These are phyloP conservation scores for Drosophila hamatofila DNA, from an alignment of 2,888 invertebrate genomes.

Conservation along the genomic window DNA sequence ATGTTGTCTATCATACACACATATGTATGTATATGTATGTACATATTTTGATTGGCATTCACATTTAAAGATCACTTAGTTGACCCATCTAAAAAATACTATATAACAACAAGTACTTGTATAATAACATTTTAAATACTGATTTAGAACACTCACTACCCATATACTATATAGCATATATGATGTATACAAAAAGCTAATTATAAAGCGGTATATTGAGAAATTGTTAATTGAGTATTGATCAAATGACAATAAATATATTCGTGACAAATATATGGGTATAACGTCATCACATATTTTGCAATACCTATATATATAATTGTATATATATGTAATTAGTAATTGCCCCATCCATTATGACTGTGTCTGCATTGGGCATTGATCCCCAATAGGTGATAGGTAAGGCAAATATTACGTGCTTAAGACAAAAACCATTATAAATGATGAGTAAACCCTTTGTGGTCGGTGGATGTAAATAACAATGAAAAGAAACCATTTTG, in stretches of 20 bases:
- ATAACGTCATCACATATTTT: slow-evolving; percentile 3
- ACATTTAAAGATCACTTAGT: neutral
- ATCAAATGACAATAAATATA: slow-evolving; percentile 1
- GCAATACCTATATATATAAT: neutral
- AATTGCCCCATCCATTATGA: slow-evolving; percentile 3
- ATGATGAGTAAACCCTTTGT: neutral
- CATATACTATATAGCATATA: neutral
- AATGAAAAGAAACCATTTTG: neutral
- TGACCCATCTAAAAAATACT: neutral
- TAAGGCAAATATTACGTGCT: neutral
- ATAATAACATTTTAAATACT: neutral
- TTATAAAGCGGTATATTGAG: slow-evolving; percentile 5
- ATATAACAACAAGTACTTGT: neutral
- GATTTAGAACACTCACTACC: neutral
- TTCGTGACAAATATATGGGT: neutral
- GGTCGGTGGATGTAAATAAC: neutral
- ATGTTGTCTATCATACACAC: neutral
- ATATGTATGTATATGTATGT: neutral
- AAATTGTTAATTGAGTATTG: slow-evolving; percentile 6
- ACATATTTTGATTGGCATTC: neutral
- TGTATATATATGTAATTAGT: neutral
- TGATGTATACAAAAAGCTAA: neutral
- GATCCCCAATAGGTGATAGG: slow-evolving; percentile 8
- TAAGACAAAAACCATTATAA: neutral
- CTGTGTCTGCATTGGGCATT: slow-evolving; percentile 4